Conservation (phyloP, 2,113 vertebrate species). For the Antidorcas marsupialis region DNA sequence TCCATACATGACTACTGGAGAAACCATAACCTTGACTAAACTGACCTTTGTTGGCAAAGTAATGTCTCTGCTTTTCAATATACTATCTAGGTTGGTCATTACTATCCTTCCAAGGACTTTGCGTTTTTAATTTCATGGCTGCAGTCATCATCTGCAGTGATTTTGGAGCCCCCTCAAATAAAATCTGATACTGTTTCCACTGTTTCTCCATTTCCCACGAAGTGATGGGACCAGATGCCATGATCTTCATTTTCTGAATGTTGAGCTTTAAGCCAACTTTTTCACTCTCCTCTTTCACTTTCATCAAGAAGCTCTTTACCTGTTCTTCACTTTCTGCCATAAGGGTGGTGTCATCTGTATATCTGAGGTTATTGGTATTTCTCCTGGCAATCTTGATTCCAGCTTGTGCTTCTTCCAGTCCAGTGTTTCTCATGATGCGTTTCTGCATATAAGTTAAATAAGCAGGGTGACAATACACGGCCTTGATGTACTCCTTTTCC, state of each 20-base stretch:
- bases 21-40: background rate
- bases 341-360: background rate
- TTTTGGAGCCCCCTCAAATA: background rate
- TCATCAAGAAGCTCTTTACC: background rate
- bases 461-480: background rate
- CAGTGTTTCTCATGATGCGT: background rate
- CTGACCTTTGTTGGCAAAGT: fast-evolving
- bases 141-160: background rate
- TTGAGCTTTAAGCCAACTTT: background rate
- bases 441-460: background rate
- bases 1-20: background rate
- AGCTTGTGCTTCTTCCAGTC: background rate
- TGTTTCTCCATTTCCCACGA: background rate
- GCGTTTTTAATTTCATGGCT: fast-evolving
- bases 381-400: background rate
- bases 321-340: background rate
- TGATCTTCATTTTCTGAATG: background rate
- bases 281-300: background rate
- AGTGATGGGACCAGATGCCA: background rate
- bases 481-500: background rate
- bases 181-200: background rate
- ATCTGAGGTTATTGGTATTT: background rate
- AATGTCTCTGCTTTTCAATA: background rate
- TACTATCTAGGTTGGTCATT: background rate
- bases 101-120: background rate